Conservation (phyloP, 1,140 invertebrate species). For the Drosophila pectinifera region DNA sequence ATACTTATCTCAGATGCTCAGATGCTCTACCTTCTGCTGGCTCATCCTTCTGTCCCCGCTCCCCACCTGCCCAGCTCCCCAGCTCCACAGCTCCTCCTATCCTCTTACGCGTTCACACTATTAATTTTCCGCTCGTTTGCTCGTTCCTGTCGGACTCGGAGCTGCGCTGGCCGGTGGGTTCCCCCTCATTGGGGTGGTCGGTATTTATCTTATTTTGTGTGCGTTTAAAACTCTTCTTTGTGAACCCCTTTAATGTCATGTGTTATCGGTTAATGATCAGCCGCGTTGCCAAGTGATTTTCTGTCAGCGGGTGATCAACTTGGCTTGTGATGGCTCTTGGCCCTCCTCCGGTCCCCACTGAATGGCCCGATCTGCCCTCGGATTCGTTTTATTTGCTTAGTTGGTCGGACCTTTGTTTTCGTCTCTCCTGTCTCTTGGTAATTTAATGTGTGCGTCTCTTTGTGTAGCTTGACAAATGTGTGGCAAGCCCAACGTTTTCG, state of each 20-base stretch:
- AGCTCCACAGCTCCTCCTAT: constrained; percentile 4
- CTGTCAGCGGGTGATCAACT: constrained; percentile 77
- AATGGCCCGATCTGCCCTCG: constrained; percentile 16
- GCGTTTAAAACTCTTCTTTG: constrained; percentile 75
- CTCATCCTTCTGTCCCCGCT: constrained; percentile 16
- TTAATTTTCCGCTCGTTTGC: constrained; percentile 83
- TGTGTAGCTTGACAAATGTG: constrained; percentile 74
- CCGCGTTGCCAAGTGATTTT: constrained; percentile 79
- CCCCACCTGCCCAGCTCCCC: constrained; percentile 6
- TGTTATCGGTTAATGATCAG: constrained; percentile 84
- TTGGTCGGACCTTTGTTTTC: constrained; percentile 5
- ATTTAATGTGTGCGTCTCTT: constrained; percentile 9
- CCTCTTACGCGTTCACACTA: constrained; percentile 76
- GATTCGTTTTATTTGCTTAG: constrained; percentile 32
- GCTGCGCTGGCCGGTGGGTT: constrained; percentile 22
- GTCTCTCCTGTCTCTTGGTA: constrained; percentile 1
- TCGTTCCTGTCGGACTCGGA: constrained; percentile 60
- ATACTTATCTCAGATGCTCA: constrained; percentile 75
- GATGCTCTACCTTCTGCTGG: constrained; percentile 34
- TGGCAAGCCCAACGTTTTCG: constrained; percentile 16
- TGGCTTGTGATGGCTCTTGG: not conserved
- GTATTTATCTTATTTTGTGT: constrained; percentile 83
- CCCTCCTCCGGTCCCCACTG: not conserved
- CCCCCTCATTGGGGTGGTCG: constrained; percentile 75
- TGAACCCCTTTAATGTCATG: constrained; percentile 82